Conservation (phyloP, 2,888 invertebrate species). For the Diogma glabrata region DNA sequence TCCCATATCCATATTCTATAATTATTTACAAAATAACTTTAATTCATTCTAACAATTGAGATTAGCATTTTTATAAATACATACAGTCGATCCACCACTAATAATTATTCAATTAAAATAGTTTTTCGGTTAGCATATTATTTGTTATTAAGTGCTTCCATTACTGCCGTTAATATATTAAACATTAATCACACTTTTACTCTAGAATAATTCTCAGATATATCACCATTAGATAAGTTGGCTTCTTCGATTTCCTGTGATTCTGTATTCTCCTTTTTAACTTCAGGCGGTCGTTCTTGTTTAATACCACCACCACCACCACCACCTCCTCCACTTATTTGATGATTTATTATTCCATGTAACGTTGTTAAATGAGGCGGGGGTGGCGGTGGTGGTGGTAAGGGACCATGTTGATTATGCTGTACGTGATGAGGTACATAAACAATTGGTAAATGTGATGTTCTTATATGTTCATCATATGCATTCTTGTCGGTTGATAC, state of each 20-base stretch:
- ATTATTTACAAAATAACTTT: too few species aligned
- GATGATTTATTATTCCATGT: not conserved
- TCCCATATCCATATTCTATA: too few species aligned
- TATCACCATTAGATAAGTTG: conserved; percentile 9
- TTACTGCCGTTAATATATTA: conserved; percentile 6
- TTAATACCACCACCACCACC: conserved; percentile 1
- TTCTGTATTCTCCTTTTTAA: conserved; percentile 4
- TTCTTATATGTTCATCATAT: conserved; percentile 8
- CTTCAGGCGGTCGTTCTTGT: conserved; percentile 2
- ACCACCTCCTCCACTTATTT: not conserved
- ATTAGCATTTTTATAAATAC: too few species aligned
- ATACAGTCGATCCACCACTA: too few species aligned
- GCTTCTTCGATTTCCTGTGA: conserved; percentile 1
- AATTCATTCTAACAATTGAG: too few species aligned
- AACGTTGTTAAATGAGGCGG: conserved; percentile 6
- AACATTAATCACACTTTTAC: conserved; percentile 9
- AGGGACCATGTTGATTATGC: conserved; percentile 7
- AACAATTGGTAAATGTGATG: conserved; percentile 4
- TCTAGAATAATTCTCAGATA: conserved; percentile 9
- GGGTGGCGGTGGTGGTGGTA: conserved; percentile 5
- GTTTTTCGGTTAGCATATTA: too few species aligned
- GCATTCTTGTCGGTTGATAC: conserved; percentile 4
- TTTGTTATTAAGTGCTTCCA: conserved; percentile 9
- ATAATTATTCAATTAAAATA: too few species aligned
- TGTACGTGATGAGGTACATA: conserved; percentile 5